phyloP scores from a whole-genome alignment of 1,140 invertebrate species.

The Neodiprion virginianus region DNA sequence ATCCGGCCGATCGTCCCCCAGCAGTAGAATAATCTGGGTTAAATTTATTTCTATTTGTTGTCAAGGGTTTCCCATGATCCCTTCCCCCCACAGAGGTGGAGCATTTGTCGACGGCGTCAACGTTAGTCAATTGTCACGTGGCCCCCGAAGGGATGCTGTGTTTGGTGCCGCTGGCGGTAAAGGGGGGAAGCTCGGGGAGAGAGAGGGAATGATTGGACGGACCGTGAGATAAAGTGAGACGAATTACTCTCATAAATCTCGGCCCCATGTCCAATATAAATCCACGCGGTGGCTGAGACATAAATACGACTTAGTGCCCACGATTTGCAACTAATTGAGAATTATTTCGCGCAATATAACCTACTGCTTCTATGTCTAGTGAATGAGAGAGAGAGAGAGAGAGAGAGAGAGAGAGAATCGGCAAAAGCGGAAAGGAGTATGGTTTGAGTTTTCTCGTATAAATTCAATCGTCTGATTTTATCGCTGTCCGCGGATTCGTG shows the following conservation, averaged over 20 bases:
- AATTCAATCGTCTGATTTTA: constrained; percentile 1
- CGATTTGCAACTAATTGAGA: constrained; percentile 7
- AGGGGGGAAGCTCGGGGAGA: neutral
- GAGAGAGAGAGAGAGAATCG: too few species aligned
- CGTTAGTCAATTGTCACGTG: constrained; percentile 5
- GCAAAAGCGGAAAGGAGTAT: too few species aligned
- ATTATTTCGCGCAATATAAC: neutral
- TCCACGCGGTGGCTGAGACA: neutral
- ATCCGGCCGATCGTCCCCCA: too few species aligned
- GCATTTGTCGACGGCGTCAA: neutral
- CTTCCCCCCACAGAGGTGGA: neutral
- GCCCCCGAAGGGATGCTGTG: neutral
- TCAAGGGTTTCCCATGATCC: constrained; percentile 6
- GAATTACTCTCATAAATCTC: constrained; percentile 3
- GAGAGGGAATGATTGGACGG: constrained; percentile 6
- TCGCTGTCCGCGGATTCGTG: neutral
- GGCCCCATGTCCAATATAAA: neutral
- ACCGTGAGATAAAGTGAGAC: neutral
- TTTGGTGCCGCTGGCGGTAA: neutral
- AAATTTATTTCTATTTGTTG: constrained; percentile 3
- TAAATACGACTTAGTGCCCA: constrained; percentile 7
- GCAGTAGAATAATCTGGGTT: neutral
- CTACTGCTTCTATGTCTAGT: neutral
- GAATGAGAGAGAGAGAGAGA: too few species aligned
- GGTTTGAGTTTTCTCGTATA: neutral